A percentile compares a stretch with the other conserved stretches of the same genome.
phyloP scores from a whole-genome alignment of 1,140 invertebrate genomes.

The Halesus radiatus region DNA sequence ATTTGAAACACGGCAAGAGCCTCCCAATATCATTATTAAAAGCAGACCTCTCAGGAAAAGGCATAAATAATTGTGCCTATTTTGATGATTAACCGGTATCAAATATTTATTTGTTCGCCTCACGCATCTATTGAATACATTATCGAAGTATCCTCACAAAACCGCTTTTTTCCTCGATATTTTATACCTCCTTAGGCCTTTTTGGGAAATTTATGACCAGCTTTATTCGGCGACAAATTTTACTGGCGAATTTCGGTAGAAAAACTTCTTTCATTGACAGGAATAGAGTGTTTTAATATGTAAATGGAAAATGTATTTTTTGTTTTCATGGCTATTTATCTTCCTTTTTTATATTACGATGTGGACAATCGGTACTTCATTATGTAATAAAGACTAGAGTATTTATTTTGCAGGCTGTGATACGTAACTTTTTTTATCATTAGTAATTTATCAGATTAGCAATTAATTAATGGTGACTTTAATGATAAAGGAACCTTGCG shows the following conservation, averaged over 20 bases:
- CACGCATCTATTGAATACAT: constrained; percentile 19
- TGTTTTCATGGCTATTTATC: too few relatives aligned
- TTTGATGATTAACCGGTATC: not conserved
- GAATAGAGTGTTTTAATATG: constrained; percentile 23
- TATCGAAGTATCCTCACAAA: constrained; percentile 8
- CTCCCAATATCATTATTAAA: not conserved
- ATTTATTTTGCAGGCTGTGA: too few relatives aligned
- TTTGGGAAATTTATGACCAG: constrained; percentile 19
- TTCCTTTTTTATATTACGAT: too few relatives aligned
- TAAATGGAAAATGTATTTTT: not conserved
- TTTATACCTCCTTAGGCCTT: not conserved
- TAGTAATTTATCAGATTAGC: too few relatives aligned
- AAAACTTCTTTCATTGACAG: constrained; percentile 16
- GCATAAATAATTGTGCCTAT: constrained; percentile 7
- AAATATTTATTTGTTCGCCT: constrained; percentile 22
- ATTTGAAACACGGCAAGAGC: too few relatives aligned
- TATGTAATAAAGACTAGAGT: too few relatives aligned
- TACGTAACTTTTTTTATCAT: too few relatives aligned
- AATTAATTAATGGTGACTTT: too few relatives aligned
- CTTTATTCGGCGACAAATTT: constrained; percentile 24
- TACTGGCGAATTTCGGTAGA: constrained; percentile 3
- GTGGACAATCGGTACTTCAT: too few relatives aligned
- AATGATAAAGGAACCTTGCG: too few relatives aligned
- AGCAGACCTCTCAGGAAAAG: not conserved
- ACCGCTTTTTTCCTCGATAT: not conserved